Evolutionary conservation across 2,797 vertebrate species (phyloP).

Genomic region (Spinibarbus caldwelli): DNA sequence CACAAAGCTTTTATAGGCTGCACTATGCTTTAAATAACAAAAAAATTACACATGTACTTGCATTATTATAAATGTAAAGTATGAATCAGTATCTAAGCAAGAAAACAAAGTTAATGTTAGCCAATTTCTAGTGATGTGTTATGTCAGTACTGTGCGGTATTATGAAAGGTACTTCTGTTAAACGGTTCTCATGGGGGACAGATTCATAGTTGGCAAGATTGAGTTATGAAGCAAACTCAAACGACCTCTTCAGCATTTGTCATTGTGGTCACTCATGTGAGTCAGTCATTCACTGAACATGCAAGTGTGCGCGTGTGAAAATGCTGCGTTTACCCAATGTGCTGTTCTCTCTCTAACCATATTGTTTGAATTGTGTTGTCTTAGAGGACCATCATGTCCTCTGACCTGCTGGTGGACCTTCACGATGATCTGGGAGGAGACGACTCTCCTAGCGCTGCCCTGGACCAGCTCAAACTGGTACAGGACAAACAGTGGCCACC

Average conservation of each 20-base stretch:
- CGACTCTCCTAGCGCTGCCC: conserved; percentile 81
- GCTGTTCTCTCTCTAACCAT: conserved; percentile 33
- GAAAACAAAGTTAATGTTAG: neutral
- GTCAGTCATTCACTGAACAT: neutral
- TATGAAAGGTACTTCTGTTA: neutral
- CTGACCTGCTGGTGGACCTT: conserved; percentile 89
- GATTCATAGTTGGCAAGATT: neutral
- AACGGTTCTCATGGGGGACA: neutral
- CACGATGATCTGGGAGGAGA: conserved; percentile 83
- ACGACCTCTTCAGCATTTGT: conserved; percentile 4
- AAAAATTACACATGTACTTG: neutral
- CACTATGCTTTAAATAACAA: no score
- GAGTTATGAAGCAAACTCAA: neutral
- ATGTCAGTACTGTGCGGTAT: neutral
- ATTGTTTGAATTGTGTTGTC: conserved; percentile 25
- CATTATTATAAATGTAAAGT: neutral
- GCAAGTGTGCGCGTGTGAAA: neutral
- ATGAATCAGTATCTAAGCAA: neutral
- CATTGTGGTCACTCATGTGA: conserved; percentile 15
- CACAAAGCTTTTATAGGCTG: no score
- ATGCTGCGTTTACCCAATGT: neutral
- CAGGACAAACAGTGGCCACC: conserved; percentile 91
- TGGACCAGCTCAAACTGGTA: conserved; percentile 91
- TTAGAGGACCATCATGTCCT: conserved; percentile 76
- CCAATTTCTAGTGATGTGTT: neutral